Conservation (phyloP, 1,140 invertebrate genomes). For the Hyles vespertilio region DNA sequence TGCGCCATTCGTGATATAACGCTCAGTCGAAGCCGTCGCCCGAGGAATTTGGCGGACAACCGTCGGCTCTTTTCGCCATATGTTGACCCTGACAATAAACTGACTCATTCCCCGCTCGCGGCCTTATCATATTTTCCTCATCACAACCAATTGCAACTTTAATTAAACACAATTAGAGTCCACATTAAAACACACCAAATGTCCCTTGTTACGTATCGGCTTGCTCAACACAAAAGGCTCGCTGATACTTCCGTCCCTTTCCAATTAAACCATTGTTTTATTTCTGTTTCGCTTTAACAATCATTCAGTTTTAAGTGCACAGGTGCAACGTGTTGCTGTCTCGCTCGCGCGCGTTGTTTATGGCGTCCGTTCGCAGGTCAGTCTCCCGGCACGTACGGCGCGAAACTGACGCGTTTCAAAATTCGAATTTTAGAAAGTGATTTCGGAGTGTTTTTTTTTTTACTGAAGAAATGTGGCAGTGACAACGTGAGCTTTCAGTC, state of each 20-base stretch:
- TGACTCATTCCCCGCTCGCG: slow-evolving; percentile 11
- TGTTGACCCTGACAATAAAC: slow-evolving; percentile 69
- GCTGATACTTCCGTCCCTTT: slow-evolving; percentile 34
- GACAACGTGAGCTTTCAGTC: slow-evolving; percentile 14
- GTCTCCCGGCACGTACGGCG: slow-evolving; percentile 30
- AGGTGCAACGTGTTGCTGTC: slow-evolving; percentile 51
- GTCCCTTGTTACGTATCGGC: not conserved
- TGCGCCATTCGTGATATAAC: no score
- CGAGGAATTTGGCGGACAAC: slow-evolving; percentile 51
- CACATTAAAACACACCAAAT: not conserved
- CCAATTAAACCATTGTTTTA: slow-evolving; percentile 61
- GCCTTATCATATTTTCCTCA: slow-evolving; percentile 13
- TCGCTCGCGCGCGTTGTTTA: slow-evolving; percentile 51
- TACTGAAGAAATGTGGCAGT: slow-evolving; percentile 16
- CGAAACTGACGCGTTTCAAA: slow-evolving; percentile 27
- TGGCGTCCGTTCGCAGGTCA: slow-evolving; percentile 34
- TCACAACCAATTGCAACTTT: slow-evolving; percentile 5
- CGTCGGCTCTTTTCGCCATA: slow-evolving; percentile 53
- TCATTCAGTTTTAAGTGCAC: slow-evolving; percentile 66
- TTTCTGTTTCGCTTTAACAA: slow-evolving; percentile 39
- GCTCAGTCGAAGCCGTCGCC: not conserved
- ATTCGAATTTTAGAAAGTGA: slow-evolving; percentile 33
- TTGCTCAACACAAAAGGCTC: slow-evolving; percentile 6
- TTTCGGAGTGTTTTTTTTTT: slow-evolving; percentile 24
- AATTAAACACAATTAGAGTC: not conserved